phyloP scores from a whole-genome alignment of 2,113 vertebrate genomes.

The Callionymus lyra region DNA sequence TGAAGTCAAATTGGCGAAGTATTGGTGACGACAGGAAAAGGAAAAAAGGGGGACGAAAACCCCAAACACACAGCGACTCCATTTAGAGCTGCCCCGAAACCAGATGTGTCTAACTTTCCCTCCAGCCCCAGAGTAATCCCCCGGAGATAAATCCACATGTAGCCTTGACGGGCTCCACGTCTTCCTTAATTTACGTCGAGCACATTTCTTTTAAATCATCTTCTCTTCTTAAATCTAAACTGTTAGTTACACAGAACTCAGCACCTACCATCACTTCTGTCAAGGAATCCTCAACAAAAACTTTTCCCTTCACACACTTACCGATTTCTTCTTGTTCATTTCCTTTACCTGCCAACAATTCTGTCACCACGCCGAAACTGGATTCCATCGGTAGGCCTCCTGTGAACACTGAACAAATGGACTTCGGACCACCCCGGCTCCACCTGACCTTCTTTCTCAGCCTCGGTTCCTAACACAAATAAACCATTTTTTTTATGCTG shows the following conservation, averaged over 20 bases:
- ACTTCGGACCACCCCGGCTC: conserved; percentile 48
- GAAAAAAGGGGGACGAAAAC: conserved; percentile 14
- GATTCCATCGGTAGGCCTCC: conserved; percentile 37
- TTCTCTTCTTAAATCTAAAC: conserved; percentile 1
- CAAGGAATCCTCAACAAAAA: background rate
- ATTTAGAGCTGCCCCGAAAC: conserved; percentile 50
- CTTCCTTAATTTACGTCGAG: background rate
- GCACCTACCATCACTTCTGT: too few relatives aligned
- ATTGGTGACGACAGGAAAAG: background rate
- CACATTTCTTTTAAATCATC: background rate
- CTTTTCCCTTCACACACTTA: background rate
- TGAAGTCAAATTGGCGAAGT: conserved; percentile 12
- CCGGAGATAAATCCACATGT: background rate
- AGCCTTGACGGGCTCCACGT: background rate
- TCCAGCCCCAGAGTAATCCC: conserved; percentile 12
- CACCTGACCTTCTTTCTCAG: conserved; percentile 27
- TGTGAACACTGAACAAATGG: conserved; percentile 40
- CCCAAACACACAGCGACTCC: conserved; percentile 52
- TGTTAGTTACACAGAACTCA: conserved; percentile 9
- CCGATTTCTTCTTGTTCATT: background rate
- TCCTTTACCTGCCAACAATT: conserved; percentile 7
- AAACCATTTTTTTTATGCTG: conserved; percentile 63
- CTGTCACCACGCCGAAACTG: conserved; percentile 14
- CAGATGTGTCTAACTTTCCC: conserved; percentile 61
- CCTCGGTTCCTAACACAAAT: conserved; percentile 55